Base-by-base conservation (phyloP, 2,113 vertebrate species). In the Pseudorectes ferrugineus region DNA sequence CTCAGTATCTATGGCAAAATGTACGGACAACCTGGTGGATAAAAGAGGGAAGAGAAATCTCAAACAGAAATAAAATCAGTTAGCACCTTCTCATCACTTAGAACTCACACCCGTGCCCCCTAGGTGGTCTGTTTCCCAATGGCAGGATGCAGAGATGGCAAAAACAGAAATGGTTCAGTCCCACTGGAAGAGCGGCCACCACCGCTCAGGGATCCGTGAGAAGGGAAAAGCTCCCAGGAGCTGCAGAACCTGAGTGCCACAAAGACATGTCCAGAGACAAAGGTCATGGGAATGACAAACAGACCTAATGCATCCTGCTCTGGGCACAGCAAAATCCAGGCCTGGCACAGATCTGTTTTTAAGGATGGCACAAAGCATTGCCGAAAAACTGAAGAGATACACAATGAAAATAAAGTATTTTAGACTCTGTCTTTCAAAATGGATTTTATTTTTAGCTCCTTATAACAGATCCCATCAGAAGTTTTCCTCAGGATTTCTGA, bases 101-200 rank as follows among this genome's bases (percentile, higher is more conserved):
- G 58, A 70, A 45, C 40, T 77, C 83, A 33, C 67, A 46, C 35
- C 59, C 58, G 42, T 18, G 87, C 55, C 80, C 92, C 63, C 86
- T 48, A 45, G 45, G 61, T 71, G 45, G 33, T 92, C 77, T 87
- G 46, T 43, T 91, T 86, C 63, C 95, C 38, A 76, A 46, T 2
- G 35, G 62, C 45, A 76, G 20, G 21, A 12, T 14, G 38, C 46
- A 73, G 67, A 58, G 72, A 65, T 28, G 28, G 58, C 51, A 19
- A 33, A 59, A 61, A 58, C 6, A 42, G 54, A 48, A 85, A 29
- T 17, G 31, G 23, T 52, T 76, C 12, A n/a, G 77, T 78, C 28
- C 26, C 52, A 28, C 11, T 36, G 73, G 21, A 74, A 35, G 33
- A 54, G 43, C 0, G 0, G 25, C 22, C 54, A 17, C 15, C 1